Conservation (phyloP, 2,888 invertebrate genomes). For the Schizaphis graminum region DNA sequence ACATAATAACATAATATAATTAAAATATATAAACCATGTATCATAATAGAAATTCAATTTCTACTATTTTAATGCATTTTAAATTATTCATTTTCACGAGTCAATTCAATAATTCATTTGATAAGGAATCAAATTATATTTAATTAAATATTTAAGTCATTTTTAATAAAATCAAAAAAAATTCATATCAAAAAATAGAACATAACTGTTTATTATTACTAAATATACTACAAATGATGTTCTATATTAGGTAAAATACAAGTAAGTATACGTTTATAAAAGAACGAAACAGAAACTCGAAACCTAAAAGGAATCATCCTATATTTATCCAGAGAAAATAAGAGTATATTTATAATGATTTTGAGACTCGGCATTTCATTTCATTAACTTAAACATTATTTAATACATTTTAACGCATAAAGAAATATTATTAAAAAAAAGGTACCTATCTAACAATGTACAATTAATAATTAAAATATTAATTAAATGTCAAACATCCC, state of each 20-base stretch:
- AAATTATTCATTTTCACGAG: not conserved
- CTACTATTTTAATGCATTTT: not conserved
- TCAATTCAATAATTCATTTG: not conserved
- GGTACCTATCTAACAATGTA: not conserved
- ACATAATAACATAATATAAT: constrained; percentile 16
- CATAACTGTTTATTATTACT: not conserved
- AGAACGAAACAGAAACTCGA: not conserved
- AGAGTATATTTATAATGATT: not conserved
- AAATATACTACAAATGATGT: not conserved
- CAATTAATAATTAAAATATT: not conserved
- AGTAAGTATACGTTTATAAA: constrained; percentile 8
- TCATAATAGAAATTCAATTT: constrained; percentile 18
- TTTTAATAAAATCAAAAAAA: not conserved
- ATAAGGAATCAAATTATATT: not conserved
- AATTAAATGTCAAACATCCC: not conserved
- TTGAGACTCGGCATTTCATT: not conserved
- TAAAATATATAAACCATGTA: not conserved
- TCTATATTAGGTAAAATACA: not conserved
- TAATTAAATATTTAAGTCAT: not conserved
- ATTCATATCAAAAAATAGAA: not conserved
- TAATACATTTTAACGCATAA: not conserved
- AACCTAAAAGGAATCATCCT: not conserved
- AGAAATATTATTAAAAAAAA: not conserved
- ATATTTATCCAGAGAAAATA: not conserved
- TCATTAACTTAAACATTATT: not conserved